Conservation (phyloP, 2,888 invertebrate genomes). For the Drosophila infuscata region DNA sequence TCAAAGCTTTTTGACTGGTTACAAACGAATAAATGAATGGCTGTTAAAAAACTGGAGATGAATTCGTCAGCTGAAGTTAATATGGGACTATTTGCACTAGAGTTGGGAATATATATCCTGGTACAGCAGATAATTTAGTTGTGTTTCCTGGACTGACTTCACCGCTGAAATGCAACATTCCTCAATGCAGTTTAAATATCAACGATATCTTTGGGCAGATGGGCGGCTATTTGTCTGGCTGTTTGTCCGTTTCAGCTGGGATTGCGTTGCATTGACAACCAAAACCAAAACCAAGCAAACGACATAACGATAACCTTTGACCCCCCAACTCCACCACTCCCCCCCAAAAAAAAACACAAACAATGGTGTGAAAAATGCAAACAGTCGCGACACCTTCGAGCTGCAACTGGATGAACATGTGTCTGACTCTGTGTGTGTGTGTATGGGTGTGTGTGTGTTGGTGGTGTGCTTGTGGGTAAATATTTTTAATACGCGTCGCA, state of each 20-base stretch:
- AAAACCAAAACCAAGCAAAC: not conserved
- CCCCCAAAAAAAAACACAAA: not conserved
- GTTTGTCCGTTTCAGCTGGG: not conserved
- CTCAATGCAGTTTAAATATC: slow-evolving; percentile 9
- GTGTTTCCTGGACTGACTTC: not conserved
- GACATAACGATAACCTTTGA: not conserved
- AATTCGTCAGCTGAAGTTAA: not conserved
- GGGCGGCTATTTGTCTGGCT: not conserved
- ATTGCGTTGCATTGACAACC: slow-evolving; percentile 31
- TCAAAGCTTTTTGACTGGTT: not conserved
- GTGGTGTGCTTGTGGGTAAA: slow-evolving; percentile 67
- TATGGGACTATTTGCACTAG: not conserved
- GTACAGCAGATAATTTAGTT: not conserved
- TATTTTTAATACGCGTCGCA: slow-evolving; percentile 80
- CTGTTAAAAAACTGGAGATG: not conserved
- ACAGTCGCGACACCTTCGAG: slow-evolving; percentile 68
- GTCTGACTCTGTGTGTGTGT: slow-evolving; percentile 27
- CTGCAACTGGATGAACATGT: slow-evolving; percentile 40
- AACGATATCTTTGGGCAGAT: slow-evolving; percentile 21
- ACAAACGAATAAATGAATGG: not conserved
- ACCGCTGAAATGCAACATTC: not conserved
- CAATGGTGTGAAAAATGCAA: slow-evolving; percentile 65
- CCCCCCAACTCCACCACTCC: no score
- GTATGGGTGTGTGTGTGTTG: slow-evolving; percentile 24
- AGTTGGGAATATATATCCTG: not conserved